Base-by-base conservation (phyloP, 2,113 vertebrate genomes). In the Phoxinus phoxinus region DNA sequence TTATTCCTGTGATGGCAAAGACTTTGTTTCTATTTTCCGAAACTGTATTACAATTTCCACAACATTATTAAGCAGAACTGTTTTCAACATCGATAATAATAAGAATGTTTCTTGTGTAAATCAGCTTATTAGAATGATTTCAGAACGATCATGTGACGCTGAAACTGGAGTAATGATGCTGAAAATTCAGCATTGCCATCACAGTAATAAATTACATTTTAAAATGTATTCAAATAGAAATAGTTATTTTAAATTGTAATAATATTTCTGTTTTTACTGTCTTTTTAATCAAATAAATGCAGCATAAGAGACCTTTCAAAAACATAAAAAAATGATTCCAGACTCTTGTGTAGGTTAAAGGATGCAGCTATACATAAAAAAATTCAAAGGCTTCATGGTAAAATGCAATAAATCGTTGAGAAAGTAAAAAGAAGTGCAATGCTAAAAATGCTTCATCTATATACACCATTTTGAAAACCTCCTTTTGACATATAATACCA, bases 401-500 rank as follows among this genome's bases (percentile, higher is more conserved):
- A 58, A 86, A 84, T 75, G 69, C 32, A 71, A 75, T 37, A 58
- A 86, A 75, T 53, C 46, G 23, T 59, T 35, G 56, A 41, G 77
- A 67, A 84, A 73, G 63, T 73, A 74, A 88, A 86, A 61, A 81
- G 67, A 44, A 87, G 76, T 87, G 83, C 86, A 86, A 81, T 58
- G 32, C 35, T 17, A 80, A 65, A 85, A n/a, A 37, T 53, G 8
- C 25, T 69, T 59, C 74, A 63, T 59, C 79, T 84, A 84, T 88
- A 86, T 86, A 90, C 67, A 44, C 77, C 92, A 92, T 90, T 90
- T 32, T 30, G 87, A 90, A 90, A 90, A 90, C 87, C 89, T 85
- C 44, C 65, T 84, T 21, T 67, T 73, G 82, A 91, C 90, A 88
- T 89, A 85, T 84, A 85, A 65, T 51, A 72, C 58, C 53, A 30